Evolutionary conservation across 2,113 vertebrate genomes (phyloP).

Genomic region (Oryzias melastigma): DNA sequence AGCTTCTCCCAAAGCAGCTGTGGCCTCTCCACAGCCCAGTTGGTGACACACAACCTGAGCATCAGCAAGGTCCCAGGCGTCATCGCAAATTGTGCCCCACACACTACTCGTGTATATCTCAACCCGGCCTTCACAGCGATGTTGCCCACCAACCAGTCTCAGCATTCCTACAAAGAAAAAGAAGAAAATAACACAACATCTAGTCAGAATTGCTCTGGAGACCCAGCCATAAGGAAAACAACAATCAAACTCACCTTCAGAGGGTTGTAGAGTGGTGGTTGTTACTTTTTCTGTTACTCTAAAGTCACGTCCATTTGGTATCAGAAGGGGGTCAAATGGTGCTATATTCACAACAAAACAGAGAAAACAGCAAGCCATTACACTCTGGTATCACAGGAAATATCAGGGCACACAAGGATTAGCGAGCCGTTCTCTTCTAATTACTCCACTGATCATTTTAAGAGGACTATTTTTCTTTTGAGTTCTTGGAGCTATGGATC

Average conservation of each 20-base stretch:
- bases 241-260: conserved; percentile 55
- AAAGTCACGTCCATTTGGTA: conserved; percentile 36
- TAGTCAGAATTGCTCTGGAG: not conserved
- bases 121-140: conserved; percentile 90
- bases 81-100: conserved; percentile 95
- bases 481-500: not conserved
- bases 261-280: conserved; percentile 21
- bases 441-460: conserved; percentile 31
- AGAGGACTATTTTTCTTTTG: conserved; percentile 8
- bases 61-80: conserved; percentile 91
- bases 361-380: conserved; percentile 8
- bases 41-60: conserved; percentile 86
- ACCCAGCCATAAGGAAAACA: not conserved
- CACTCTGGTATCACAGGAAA: conserved; percentile 17
- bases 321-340: conserved; percentile 26
- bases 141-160: conserved; percentile 83
- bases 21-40: conserved; percentile 83
- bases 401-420: conserved; percentile 29
- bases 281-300: conserved; percentile 31
- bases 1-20: conserved; percentile 78
- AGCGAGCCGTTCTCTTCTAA: conserved; percentile 10
- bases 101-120: conserved; percentile 84
- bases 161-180: conserved; percentile 73
- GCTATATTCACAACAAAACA: conserved; percentile 12
- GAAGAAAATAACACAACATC: not conserved